Evolutionary conservation across 2,888 invertebrate genomes (phyloP), one percentile per base, ranked within the genome.

Genomic region (Brachypalpus laphriformis): DNA sequence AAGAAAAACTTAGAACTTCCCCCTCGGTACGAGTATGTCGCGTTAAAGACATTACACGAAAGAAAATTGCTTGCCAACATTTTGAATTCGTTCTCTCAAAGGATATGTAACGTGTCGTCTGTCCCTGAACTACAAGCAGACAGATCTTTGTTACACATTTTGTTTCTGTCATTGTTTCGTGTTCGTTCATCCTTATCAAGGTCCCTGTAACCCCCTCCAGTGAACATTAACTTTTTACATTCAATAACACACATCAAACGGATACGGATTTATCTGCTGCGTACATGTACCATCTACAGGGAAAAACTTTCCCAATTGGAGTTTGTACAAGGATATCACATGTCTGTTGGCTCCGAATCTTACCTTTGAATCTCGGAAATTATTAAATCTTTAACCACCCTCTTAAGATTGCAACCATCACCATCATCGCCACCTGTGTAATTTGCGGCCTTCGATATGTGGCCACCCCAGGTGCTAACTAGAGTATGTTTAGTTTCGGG

Each of bases 371-470:
- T 54, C 76, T 51, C 16, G n/a, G 54, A 49, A 78, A 77, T 82
- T 78, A 82, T 78, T 68, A 72, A 82, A 72, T 61, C 82, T 68
- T 40, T 34, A 54, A 59, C 47, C 54, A 25, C 22, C 42, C 22
- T 1, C 49, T 59, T 37, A 56, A 57, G 47, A 75, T 68, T 66
- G 57, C 66, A 22, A 5, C 45, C 22, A 22, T 59, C 51, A 40
- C 65, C 77, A 71, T 77, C 75, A 81, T 68, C 40, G 37, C 47
- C 59, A 76, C 71, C 81, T 76, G 81, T 56, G 71, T 71, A 81
- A 81, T 81, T 75, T 85, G 85, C 71, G 81, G 85, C 31, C 61
- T 81, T 75, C 54, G 75, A 85, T 76, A 81, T 85, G 81, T 56
- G 81, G 71, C 80, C 59, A 71, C 16, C 71, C n/a, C 71, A 66